Evolutionary conservation across 2,797 vertebrate genomes (phyloP).

Genomic region (Manis javanica): DNA sequence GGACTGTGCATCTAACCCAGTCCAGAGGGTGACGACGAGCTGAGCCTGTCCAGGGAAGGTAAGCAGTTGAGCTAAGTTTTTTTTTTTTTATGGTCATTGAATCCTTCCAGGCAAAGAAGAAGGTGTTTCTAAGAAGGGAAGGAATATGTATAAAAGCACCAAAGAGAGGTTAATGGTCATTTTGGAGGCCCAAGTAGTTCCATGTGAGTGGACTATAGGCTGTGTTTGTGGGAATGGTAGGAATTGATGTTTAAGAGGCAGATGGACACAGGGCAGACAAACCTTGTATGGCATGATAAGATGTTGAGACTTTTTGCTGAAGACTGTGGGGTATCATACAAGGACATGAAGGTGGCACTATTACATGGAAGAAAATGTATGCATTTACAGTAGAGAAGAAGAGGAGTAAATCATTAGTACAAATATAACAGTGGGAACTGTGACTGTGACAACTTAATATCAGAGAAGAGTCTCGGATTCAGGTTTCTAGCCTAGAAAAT

Average conservation of each 20-base stretch:
- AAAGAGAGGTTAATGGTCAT: neutral
- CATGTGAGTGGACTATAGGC: neutral
- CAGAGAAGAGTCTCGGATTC: neutral
- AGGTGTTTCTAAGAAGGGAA: neutral
- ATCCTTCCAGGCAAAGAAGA: neutral
- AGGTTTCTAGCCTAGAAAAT: neutral
- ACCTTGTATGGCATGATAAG: neutral
- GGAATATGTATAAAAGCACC: neutral
- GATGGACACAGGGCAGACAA: neutral
- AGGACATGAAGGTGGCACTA: neutral
- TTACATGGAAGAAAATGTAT: neutral
- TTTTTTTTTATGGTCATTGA: neutral
- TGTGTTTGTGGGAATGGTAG: neutral
- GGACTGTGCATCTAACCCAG: neutral
- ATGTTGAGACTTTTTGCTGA: neutral
- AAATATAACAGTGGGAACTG: neutral
- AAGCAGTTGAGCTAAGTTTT: neutral
- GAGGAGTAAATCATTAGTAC: neutral
- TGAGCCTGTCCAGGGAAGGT: neutral
- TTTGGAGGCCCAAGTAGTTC: neutral
- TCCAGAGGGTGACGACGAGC: neutral
- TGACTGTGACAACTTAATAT: neutral
- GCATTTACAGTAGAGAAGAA: neutral
- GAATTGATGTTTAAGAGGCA: neutral
- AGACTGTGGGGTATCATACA: neutral